These are phyloP conservation scores for Acholoe squamosa DNA, from an alignment of 2,888 invertebrate species.

Conservation along the genomic window DNA sequence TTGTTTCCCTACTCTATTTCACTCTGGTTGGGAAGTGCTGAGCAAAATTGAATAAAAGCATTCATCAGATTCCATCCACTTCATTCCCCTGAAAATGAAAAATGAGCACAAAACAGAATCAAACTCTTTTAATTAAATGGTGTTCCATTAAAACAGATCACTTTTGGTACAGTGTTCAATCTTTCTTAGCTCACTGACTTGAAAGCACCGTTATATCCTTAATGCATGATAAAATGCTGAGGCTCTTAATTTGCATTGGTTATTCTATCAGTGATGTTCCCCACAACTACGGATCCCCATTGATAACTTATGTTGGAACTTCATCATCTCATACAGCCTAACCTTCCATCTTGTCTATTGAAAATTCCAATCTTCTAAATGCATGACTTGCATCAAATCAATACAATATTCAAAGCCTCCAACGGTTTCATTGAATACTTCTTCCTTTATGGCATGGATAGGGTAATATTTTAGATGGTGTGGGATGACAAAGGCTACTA, in stretches of 20 bases:
- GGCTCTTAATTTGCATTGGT: not conserved
- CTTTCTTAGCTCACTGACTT: not conserved
- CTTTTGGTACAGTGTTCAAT: too few species aligned
- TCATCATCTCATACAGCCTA: not conserved
- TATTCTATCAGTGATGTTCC: not conserved
- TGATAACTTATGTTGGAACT: not conserved
- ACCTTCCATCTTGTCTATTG: not conserved
- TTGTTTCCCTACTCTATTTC: too few species aligned
- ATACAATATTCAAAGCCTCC: not conserved
- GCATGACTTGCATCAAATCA: not conserved
- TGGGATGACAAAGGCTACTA: too few species aligned
- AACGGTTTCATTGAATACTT: not conserved
- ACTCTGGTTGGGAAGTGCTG: too few species aligned
- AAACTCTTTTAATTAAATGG: too few species aligned
- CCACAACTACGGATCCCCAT: not conserved
- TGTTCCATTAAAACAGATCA: too few species aligned
- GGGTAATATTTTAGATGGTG: too few species aligned
- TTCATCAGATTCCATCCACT: too few species aligned
- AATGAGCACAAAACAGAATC: too few species aligned
- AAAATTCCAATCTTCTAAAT: slow-evolving; percentile 14
- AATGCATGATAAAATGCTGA: not conserved
- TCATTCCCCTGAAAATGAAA: too few species aligned
- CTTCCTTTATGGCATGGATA: too few species aligned
- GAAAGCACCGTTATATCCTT: not conserved
- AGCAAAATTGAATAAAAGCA: too few species aligned